A percentile compares a stretch with the other conserved stretches of the same genome.
Evolutionary conservation across 2,113 vertebrate genomes (phyloP).

Genomic region (Recurvirostra avosetta): DNA sequence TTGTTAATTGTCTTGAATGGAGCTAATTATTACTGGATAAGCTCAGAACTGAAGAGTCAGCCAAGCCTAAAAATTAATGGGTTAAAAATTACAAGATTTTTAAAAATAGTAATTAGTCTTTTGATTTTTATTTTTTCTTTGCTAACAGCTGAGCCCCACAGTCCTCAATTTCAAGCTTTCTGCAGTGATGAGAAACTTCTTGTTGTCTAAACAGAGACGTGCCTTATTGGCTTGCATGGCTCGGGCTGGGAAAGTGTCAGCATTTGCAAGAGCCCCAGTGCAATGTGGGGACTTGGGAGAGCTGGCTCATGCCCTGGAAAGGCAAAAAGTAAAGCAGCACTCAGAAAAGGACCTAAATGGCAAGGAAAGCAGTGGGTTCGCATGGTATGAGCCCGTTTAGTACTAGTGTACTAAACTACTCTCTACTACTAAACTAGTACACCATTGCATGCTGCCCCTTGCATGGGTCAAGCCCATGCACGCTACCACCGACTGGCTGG

Average conservation of each 20-base stretch:
- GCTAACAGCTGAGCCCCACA: background rate
- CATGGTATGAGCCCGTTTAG: background rate
- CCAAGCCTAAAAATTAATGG: background rate
- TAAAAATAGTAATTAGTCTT: background rate
- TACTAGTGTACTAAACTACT: too few species aligned
- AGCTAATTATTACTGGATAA: background rate
- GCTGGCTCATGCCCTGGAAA: background rate
- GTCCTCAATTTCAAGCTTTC: background rate
- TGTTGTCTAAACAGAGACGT: background rate
- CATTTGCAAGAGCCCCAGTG: background rate
- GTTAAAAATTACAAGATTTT: background rate
- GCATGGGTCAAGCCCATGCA: background rate
- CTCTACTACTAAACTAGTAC: too few species aligned
- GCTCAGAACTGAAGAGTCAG: background rate
- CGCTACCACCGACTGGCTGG: accelerated
- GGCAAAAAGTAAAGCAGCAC: background rate
- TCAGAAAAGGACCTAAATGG: background rate
- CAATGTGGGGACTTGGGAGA: background rate
- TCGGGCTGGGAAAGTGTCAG: background rate
- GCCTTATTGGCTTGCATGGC: background rate
- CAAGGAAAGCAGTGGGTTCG: background rate
- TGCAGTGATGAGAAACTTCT: background rate
- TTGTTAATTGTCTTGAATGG: background rate
- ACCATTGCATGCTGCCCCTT: background rate
- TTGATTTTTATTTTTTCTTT: background rate